Conservation (phyloP, 2,113 vertebrate species). For the Paratilapia polleni region DNA sequence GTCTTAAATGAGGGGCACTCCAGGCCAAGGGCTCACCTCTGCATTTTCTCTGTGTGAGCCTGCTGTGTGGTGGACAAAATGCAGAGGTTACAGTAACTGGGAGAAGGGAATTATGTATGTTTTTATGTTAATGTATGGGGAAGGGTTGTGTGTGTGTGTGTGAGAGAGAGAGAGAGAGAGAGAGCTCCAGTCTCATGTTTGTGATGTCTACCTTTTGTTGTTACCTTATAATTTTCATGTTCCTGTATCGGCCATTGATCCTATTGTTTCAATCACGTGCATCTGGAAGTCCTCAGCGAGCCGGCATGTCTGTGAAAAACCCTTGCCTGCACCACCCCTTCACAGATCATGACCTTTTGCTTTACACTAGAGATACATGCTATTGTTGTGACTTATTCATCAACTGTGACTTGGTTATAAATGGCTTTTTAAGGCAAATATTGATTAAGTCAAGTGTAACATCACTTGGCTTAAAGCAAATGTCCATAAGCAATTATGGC, state of each 20-base stretch:
- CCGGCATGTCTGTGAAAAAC: neutral
- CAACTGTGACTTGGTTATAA: constrained; percentile 74
- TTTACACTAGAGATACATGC: constrained; percentile 58
- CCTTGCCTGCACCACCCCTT: constrained; percentile 14
- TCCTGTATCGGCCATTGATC: constrained; percentile 1
- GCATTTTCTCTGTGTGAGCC: constrained; percentile 58
- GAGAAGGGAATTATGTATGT: constrained; percentile 27
- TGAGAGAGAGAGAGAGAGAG: neutral
- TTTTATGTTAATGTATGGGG: constrained; percentile 26
- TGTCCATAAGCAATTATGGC: constrained; percentile 79
- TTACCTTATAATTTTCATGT: neutral
- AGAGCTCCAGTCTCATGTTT: constrained; percentile 3
- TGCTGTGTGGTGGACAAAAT: constrained; percentile 51
- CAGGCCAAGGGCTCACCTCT: constrained; percentile 81
- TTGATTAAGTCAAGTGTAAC: constrained; percentile 75
- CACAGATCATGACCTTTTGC: constrained; percentile 54
- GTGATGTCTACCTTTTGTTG: constrained; percentile 6
- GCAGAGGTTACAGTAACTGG: constrained; percentile 38
- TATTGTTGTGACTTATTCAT: constrained; percentile 62
- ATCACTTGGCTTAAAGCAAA: constrained; percentile 75
- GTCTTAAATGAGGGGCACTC: constrained; percentile 84
- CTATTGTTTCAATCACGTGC: constrained; percentile 41
- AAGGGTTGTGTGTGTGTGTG: neutral
- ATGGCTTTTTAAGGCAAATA: constrained; percentile 78
- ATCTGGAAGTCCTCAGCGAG: constrained; percentile 43